Base-by-base conservation (phyloP, 1,140 invertebrate species). In the Pseudomyrmex concolor region DNA sequence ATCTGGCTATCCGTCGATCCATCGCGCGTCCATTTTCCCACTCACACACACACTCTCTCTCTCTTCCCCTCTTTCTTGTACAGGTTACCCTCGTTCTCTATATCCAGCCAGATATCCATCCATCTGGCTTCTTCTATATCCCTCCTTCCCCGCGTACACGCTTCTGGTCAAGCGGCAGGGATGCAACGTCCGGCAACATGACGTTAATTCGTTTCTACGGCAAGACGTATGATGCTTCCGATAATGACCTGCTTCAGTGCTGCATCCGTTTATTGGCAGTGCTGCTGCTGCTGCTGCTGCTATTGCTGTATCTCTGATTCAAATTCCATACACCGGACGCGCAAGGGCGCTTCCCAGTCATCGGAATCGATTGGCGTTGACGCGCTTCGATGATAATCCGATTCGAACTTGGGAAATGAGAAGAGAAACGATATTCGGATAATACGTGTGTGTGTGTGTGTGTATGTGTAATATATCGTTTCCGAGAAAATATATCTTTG, bases 201-300 rank as follows among this genome's bases (percentile, higher is more conserved):
- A 89, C 88, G 86, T 90, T 90, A 90, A 90, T 85, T 89, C 89
- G 84, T 90, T 86, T 84, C 84, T 59, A 63, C 68, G 43, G 76
- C 76, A 87, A 88, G 83, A 88, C 86, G 87, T 88, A 88, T 85
- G 87, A 85, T 85, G 72, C 77, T 66, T 67, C 50, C 82, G 34
- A 80, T 74, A 84, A 84, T 68, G 57, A 19, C 19, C 45, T 83
- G 34, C 54, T 80, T 80, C 70, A 43, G 50, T 70, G 60, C 84
- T 45, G 63, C 68, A 60, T 84, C 48, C 82, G 73, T 54, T 84
- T 84, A 84, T 87, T 84, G 76, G 43, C 54, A 60, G 34, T 50
- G 86, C 55, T 63, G 70, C 62, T 22, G 73, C 62, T 17, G 34
- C 45, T 45, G 50, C 71, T 82, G 62, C 83, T 83, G 60, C 50